Evolutionary conservation across 2,113 vertebrate species (phyloP).

Genomic region (Steatornis caripensis): DNA sequence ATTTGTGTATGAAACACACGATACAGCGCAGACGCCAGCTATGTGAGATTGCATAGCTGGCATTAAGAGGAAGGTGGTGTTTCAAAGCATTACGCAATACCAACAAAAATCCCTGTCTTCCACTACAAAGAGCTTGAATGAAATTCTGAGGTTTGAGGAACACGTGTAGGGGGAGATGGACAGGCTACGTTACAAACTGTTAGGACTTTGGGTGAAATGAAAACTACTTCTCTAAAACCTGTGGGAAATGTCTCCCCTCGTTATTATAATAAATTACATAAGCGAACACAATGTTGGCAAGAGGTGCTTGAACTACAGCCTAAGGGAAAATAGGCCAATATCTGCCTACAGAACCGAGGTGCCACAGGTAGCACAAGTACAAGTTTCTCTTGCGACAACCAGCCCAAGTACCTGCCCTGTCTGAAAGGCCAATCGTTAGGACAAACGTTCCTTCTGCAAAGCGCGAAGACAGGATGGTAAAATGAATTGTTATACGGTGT

Average conservation of each 20-base stretch:
- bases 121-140: background rate
- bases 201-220: background rate
- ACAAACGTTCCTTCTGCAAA: background rate
- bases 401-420: background rate
- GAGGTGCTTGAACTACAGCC: slow-evolving; percentile 4
- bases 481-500: background rate
- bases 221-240: background rate
- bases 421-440: background rate
- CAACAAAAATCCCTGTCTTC: background rate
- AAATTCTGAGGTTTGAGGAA: background rate
- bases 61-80: background rate
- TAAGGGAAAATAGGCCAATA: background rate
- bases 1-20: background rate
- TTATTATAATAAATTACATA: background rate
- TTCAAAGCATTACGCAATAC: background rate
- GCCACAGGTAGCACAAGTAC: background rate
- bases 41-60: background rate
- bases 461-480: background rate
- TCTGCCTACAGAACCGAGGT: background rate
- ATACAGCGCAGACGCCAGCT: background rate
- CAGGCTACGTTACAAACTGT: background rate
- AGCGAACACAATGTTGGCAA: background rate
- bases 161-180: background rate
- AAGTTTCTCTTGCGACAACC: background rate
- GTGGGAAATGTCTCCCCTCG: background rate